Conservation (phyloP, 2,797 vertebrate species). For the Xyrichtys novacula region DNA sequence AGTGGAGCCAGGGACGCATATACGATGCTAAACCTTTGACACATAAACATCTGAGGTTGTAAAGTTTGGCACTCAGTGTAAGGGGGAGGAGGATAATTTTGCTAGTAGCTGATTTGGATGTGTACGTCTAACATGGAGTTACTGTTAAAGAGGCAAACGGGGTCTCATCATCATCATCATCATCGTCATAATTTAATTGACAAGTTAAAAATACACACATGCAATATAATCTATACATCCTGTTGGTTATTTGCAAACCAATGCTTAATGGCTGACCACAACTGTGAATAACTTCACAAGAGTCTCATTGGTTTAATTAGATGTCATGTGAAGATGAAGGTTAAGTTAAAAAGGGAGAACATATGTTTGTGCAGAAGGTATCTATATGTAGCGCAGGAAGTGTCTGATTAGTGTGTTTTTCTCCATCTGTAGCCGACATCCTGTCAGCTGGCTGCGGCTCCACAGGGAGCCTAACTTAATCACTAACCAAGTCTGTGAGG, state of each 20-base stretch:
- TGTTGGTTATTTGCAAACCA: constrained; percentile 56
- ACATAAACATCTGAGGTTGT: constrained; percentile 69
- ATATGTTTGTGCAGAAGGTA: constrained; percentile 25
- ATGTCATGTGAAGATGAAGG: constrained; percentile 49
- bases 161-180: too few species aligned
- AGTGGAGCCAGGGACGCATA: constrained; percentile 73
- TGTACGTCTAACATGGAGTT: constrained; percentile 1
- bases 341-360: constrained; percentile 15
- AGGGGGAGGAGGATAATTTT: constrained; percentile 10
- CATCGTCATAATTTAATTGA: constrained; percentile 36
- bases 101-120: constrained; percentile 6
- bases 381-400: constrained; percentile 55
- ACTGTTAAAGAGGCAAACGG: not conserved
- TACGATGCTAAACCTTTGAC: constrained; percentile 52
- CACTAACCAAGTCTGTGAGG: constrained; percentile 34
- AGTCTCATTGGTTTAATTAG: constrained; percentile 29
- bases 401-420: constrained; percentile 67
- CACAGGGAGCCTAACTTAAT: constrained; percentile 55
- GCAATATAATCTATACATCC: constrained; percentile 42
- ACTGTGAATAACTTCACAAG: constrained; percentile 40
- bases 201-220: constrained; percentile 58
- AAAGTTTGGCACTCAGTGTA: constrained; percentile 8
- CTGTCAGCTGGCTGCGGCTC: constrained; percentile 66
- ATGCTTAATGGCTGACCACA: constrained; percentile 9
- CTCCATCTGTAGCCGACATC: constrained; percentile 68